These are phyloP conservation scores for Erpornis zantholeuca DNA, from an alignment of 2,113 vertebrate species.

Conservation along the genomic window DNA sequence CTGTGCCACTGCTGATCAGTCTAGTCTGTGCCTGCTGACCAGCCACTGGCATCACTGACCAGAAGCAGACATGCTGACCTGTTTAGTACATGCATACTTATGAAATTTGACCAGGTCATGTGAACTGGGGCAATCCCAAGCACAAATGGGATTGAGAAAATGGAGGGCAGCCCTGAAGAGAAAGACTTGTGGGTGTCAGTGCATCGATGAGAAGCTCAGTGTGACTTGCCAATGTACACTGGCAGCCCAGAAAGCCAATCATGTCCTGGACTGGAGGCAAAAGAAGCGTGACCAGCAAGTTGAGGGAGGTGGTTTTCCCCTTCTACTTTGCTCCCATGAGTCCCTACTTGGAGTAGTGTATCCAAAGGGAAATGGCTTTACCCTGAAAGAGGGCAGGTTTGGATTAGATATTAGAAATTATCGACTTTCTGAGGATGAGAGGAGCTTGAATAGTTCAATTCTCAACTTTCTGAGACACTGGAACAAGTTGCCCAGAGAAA, in stretches of 20 bases:
- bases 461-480: background rate
- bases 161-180: background rate
- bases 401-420: background rate
- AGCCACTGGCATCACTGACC: background rate
- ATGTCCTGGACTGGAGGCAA: background rate
- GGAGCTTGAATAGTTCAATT: too few relatives aligned
- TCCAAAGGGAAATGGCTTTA: background rate
- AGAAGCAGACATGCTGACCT: background rate
- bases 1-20: background rate
- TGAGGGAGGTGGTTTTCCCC: background rate
- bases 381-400: background rate
- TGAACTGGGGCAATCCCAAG: background rate
- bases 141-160: background rate
- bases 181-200: background rate
- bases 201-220: background rate
- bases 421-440: accelerated
- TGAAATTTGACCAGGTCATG: background rate
- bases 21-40: background rate
- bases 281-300: background rate
- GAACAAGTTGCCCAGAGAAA: background rate
- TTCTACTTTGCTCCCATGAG: background rate
- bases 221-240: too few relatives aligned
- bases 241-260: background rate
- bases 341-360: background rate
- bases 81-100: background rate